Evolutionary conservation across 2,888 invertebrate genomes (phyloP).

Genomic region (Mayetiola destructor): DNA sequence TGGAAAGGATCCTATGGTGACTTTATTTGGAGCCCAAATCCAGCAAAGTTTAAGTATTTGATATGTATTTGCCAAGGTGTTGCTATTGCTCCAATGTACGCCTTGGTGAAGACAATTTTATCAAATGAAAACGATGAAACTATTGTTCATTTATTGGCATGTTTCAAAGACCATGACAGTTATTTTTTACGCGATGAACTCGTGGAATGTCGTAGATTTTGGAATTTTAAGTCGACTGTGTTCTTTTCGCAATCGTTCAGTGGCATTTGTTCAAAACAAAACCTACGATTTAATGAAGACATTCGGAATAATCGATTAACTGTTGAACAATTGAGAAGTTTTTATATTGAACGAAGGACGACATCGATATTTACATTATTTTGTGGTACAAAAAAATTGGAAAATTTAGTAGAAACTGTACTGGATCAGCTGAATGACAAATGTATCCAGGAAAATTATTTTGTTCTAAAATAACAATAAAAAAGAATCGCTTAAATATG

Average conservation of each 20-base stretch:
- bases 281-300: slow-evolving; percentile 27
- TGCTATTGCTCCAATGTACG: slow-evolving; percentile 55
- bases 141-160: slow-evolving; percentile 45
- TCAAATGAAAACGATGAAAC: slow-evolving; percentile 53
- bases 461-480: not conserved
- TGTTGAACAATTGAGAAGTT: slow-evolving; percentile 16
- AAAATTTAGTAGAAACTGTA: slow-evolving; percentile 19
- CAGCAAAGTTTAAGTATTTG: slow-evolving; percentile 29
- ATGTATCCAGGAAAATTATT: not conserved
- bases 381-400: slow-evolving; percentile 24
- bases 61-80: slow-evolving; percentile 55
- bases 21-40: slow-evolving; percentile 37
- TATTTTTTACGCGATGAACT: slow-evolving; percentile 49
- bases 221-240: slow-evolving; percentile 59
- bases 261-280: slow-evolving; percentile 23
- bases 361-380: slow-evolving; percentile 16
- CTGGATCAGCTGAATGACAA: too few species aligned
- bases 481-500: not conserved
- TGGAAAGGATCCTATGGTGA: slow-evolving; percentile 63
- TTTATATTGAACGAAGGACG: not conserved
- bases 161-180: slow-evolving; percentile 41
- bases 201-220: slow-evolving; percentile 43
- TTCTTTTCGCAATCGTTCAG: slow-evolving; percentile 36
- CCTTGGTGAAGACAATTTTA: slow-evolving; percentile 46
- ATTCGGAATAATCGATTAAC: slow-evolving; percentile 18